Evolutionary conservation across 35 echinoderm and acorn worm genomes (phyloP).

Genomic region (Nesometra sesokonis): DNA sequence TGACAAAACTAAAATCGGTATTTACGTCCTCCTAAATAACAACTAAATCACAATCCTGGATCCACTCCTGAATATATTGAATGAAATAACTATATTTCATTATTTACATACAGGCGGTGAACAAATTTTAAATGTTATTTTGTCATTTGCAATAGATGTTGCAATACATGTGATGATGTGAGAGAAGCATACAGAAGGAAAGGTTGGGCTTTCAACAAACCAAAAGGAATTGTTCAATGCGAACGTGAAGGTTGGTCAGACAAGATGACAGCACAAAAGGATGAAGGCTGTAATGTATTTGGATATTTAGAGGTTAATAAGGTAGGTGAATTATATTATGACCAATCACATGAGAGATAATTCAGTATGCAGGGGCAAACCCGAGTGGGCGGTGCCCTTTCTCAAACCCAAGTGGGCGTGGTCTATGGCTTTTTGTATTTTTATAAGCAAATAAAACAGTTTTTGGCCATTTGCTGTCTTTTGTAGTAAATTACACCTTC

Average conservation of each 20-base stretch:
- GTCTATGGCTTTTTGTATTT: too few species aligned
- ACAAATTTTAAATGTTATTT: background rate
- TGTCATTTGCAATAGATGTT: too few species aligned
- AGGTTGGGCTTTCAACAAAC: slow-evolving; percentile 88
- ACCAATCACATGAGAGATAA: background rate
- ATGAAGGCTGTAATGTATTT: slow-evolving; percentile 84
- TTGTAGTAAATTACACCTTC: too few species aligned
- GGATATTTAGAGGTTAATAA: slow-evolving; percentile 96
- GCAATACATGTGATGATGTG: slow-evolving; percentile 83
- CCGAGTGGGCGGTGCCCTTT: too few species aligned
- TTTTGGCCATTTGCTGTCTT: too few species aligned
- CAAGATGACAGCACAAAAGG: slow-evolving; percentile 71
- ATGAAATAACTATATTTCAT: background rate
- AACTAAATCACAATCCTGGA: too few species aligned
- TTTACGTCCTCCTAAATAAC: too few species aligned
- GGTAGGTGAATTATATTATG: slow-evolving; percentile 1
- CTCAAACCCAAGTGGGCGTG: too few species aligned
- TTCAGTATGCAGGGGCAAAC: too few species aligned
- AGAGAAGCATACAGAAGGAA: slow-evolving; percentile 85
- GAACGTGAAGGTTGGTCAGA: slow-evolving; percentile 80
- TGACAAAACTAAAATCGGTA: too few species aligned
- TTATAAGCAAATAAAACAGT: too few species aligned
- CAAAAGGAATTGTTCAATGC: slow-evolving; percentile 73
- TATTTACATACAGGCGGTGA: background rate
- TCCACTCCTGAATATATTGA: too few species aligned